Conservation (phyloP, 2,888 invertebrate species). For the Dynastes hyllus region DNA sequence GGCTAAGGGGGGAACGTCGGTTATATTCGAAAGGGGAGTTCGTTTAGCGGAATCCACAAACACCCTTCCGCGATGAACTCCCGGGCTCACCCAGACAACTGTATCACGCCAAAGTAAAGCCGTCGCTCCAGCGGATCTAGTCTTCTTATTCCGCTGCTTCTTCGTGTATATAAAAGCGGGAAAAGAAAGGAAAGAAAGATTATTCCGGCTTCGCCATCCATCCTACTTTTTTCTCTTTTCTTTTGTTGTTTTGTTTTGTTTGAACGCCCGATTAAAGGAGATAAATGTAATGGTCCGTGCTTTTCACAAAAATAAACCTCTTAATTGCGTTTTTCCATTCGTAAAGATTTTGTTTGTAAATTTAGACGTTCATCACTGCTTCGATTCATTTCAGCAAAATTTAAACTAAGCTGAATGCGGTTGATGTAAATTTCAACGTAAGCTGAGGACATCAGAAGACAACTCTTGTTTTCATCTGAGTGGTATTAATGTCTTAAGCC, state of each 20-base stretch:
- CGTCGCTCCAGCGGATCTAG: not conserved
- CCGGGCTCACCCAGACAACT: not conserved
- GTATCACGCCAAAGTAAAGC: not conserved
- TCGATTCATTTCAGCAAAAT: no score
- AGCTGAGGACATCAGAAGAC: no score
- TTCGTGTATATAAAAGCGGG: no score
- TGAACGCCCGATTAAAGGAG: not conserved
- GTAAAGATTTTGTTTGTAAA: no score
- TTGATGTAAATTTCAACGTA: no score
- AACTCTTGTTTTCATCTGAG: no score
- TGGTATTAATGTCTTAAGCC: no score
- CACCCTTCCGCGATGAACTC: conserved; percentile 13
- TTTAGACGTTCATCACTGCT: no score
- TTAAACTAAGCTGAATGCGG: no score
- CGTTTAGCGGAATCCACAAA: conserved; percentile 25
- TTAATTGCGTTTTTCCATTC: conserved; percentile 2
- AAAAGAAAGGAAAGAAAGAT: not conserved
- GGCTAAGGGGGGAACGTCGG: not conserved
- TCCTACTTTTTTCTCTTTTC: not conserved
- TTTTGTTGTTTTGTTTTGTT: not conserved
- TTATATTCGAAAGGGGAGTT: conserved; percentile 3
- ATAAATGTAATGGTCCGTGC: conserved; percentile 21
- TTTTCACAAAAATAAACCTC: not conserved
- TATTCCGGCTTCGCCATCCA: no score
- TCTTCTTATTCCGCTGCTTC: no score